Base-by-base conservation (phyloP, 2,888 invertebrate species). In the Drosophila austrosaltans region DNA sequence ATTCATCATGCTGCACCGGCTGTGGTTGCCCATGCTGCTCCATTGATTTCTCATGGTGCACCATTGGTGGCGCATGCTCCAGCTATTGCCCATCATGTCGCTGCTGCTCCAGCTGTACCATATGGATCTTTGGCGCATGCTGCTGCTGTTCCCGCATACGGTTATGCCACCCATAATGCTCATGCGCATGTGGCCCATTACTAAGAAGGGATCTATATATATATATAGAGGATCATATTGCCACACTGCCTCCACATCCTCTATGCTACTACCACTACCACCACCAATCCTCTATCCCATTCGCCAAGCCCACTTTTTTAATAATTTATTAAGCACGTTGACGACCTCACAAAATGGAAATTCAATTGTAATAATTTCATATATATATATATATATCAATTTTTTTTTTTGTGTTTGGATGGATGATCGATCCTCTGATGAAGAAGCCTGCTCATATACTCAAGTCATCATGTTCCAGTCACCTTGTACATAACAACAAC, bases 141-240 rank as follows among this genome's bases (percentile, higher is more conserved):
- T 54, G 82, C 89, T 48, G 90, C 89, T 56, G 83, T 87, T 64
- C 89, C 89, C 64, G 82, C 87, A 54, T 90, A 89, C 72, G 91
- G 91, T 16, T 91, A 91, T 78, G 89, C 90, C 66, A 84, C 87
- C 68, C 91, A 91, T 68, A 90, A 85, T 61, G 90, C 89, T 25
- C 91, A 91, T 70, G 91, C 88, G 72, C 79, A 89, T 76, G 82
- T 86, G 67, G 87, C 82, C 79, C 91, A 91, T 76, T 91, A 91
- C 82, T 91, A 91, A 89, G 81, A 32, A 61, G 40, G 63, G 40
- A 67, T 40, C 16, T 16, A 16, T 16, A 16, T 16, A 16, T 16
- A 16, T 16, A 5, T 36, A 20, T 22, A 40, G 7, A 54, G 57
- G 53, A 63, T 61, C 36, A 71, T 16, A 39, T 36, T 53, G 16